Base-by-base conservation (phyloP, 2,888 invertebrate species). In the Clostera curtula region DNA sequence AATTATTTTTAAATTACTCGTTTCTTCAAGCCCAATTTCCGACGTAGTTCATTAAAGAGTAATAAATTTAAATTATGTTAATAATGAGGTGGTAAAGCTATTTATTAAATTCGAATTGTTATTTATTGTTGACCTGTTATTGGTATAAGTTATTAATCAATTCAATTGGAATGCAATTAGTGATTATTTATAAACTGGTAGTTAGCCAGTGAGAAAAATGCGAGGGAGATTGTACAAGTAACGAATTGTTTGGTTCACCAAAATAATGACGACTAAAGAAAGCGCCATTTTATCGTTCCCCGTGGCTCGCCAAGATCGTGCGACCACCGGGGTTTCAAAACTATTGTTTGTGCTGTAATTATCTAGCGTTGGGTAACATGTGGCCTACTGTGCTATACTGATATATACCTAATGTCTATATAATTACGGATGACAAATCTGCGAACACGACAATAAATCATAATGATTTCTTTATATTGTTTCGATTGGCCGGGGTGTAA, bases 311-410 rank as follows among this genome's bases (percentile, higher is more conserved):
- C 65, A 68, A 71, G 69, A 69, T 65, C 73, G 72, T 74, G 73
- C 48, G 70, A 69, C 52, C 43, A 35, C 36, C 32, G 46, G 37
- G 36, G 51, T 75, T 74, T 52, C 73, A 64, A 70, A 63, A 74
- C 53, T 45, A 72, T 73, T 73, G 74, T 71, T 63, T 60, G 64
- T 57, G 49, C 49, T 55, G 40, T 59, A 64, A 72, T 71, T 70
- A 60, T 50, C 7, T 33, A 21, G 38, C 38, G 55, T 73, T 65
- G 55, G 37, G 64, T 49, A 67, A 70, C 36, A 24, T 13, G 6
- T 12, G 6, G 8, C 6, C 17, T 8, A 12, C 18, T 22, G 15
- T n/a, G n/a, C n/a, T n/a, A n/a, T n/a, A n/a, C n/a, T n/a, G n/a
- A n/a, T n/a, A n/a, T n/a, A n/a, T n/a, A n/a, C n/a, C n/a, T n/a